Percentiles rank a stretch among this genome's conserved stretches.
These are phyloP conservation scores for Sminthopsis crassicaudata DNA, from an alignment of 2,113 vertebrate genomes.

Conservation along the genomic window DNA sequence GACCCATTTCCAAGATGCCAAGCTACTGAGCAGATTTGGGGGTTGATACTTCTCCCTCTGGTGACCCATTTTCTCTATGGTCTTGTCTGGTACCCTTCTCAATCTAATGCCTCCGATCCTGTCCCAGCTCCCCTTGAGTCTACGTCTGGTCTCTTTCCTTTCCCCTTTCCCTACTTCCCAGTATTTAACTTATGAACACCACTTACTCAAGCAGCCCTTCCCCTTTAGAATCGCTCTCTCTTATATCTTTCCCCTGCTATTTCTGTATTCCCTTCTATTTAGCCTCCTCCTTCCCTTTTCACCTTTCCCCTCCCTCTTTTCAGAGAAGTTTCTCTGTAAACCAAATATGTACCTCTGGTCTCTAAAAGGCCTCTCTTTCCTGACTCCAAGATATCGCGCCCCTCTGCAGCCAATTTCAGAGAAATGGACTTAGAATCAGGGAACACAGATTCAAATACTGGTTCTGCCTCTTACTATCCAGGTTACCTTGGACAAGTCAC, in stretches of 20 bases:
- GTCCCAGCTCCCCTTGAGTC: background rate
- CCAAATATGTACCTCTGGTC: background rate
- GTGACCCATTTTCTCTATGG: background rate
- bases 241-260: too few relatives aligned
- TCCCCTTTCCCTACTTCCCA: too few relatives aligned
- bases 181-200: too few relatives aligned
- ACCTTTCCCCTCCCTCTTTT: too few relatives aligned
- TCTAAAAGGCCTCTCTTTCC: background rate
- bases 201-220: too few relatives aligned
- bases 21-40: background rate
- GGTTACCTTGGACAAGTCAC: background rate
- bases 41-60: background rate
- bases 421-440: background rate
- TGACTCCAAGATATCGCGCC: background rate
- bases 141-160: background rate
- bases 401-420: background rate
- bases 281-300: too few relatives aligned
- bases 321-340: too few relatives aligned
- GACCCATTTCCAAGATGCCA: background rate
- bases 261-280: too few relatives aligned
- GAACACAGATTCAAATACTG: background rate
- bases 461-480: background rate
- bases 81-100: background rate
- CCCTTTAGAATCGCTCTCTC: too few relatives aligned
- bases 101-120: background rate